Percentiles rank a stretch among this genome's conserved stretches.
These are phyloP conservation scores for Cerceris rybyensis DNA, from an alignment of 2,888 invertebrate species.

Conservation along the genomic window DNA sequence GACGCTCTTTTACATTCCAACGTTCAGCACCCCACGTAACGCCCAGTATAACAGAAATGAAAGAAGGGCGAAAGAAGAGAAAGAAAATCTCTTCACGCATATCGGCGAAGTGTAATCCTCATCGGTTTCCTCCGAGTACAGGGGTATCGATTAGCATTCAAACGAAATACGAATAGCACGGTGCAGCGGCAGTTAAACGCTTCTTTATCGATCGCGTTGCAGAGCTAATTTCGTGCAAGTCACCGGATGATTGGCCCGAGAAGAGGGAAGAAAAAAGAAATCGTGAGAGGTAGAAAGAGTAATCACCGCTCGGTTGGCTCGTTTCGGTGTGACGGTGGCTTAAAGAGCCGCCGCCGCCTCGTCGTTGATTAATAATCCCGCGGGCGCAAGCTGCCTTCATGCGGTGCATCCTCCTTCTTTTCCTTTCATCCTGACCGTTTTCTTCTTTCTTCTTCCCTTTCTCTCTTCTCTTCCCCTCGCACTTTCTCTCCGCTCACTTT, in stretches of 20 bases:
- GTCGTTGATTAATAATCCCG: slow-evolving; percentile 68
- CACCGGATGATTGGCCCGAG: slow-evolving; percentile 58
- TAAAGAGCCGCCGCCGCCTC: slow-evolving; percentile 59
- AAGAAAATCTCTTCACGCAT: neutral
- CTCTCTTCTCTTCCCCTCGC: neutral
- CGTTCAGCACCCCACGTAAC: no score
- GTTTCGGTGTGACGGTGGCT: slow-evolving; percentile 57
- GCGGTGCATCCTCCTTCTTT: slow-evolving; percentile 17
- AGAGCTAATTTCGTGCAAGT: slow-evolving; percentile 61
- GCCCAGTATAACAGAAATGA: neutral
- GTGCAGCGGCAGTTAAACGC: slow-evolving; percentile 33
- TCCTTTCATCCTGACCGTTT: neutral
- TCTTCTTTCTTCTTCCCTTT: neutral
- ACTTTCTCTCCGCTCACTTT: neutral
- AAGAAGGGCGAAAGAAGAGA: neutral
- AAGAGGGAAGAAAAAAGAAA: slow-evolving; percentile 29
- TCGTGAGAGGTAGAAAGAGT: slow-evolving; percentile 41
- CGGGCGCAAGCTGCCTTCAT: slow-evolving; percentile 58
- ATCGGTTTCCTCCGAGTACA: neutral
- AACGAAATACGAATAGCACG: slow-evolving; percentile 31
- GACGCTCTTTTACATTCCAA: no score
- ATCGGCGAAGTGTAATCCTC: neutral
- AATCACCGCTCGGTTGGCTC: slow-evolving; percentile 33
- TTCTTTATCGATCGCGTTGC: slow-evolving; percentile 57
- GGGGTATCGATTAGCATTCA: slow-evolving; percentile 27